A percentile compares a stretch with the other conserved stretches of the same genome.
These are phyloP conservation scores for Gavialis gangeticus DNA, from an alignment of 2,113 vertebrate genomes.

Conservation along the genomic window DNA sequence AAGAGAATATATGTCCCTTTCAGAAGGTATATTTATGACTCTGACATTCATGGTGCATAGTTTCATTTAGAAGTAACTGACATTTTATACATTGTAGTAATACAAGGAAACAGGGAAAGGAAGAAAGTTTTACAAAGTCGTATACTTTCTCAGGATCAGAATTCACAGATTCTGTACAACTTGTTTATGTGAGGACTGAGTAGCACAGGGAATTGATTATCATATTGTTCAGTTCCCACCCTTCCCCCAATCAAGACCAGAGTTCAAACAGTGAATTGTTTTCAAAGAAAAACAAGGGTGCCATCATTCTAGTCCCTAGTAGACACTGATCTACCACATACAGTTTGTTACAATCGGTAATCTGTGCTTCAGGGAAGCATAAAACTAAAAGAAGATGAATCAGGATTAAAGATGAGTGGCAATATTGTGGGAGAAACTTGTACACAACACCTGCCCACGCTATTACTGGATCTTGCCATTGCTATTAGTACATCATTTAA, in stretches of 20 bases:
- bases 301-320: background rate
- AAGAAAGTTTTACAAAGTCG: background rate
- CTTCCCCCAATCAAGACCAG: background rate
- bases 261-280: background rate
- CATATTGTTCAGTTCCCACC: background rate
- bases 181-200: background rate
- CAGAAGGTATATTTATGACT: background rate
- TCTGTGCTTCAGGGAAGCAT: conserved; percentile 26
- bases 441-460: conserved; percentile 30
- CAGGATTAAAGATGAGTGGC: conserved; percentile 42
- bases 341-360: conserved; percentile 22
- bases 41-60: background rate
- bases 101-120: background rate
- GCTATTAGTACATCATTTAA: background rate
- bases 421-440: conserved; percentile 36
- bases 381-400: conserved; percentile 18
- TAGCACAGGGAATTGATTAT: background rate
- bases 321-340: background rate
- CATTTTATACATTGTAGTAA: background rate
- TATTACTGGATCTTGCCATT: conserved; percentile 33
- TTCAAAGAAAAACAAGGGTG: background rate
- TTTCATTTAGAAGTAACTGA: conserved; percentile 2
- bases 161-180: background rate
- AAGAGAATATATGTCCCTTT: background rate
- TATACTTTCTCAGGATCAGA: background rate